Evolutionary conservation across 2,888 invertebrate species (phyloP).

Genomic region (Steinernema scapterisci): DNA sequence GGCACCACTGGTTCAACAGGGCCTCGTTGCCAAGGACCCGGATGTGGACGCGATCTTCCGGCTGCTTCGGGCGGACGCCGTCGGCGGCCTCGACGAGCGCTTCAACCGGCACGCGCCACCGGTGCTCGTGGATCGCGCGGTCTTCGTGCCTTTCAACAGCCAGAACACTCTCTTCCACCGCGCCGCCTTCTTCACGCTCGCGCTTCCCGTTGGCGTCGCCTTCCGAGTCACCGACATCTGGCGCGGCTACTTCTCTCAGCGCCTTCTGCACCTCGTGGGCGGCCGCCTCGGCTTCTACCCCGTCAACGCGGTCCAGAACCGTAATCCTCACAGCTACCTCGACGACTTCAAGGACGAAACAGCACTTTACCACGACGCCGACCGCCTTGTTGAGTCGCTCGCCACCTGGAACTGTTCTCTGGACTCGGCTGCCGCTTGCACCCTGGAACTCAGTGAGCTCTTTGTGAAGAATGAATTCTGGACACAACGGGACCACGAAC

Average conservation of each 20-base stretch:
- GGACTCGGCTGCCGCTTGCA: no score
- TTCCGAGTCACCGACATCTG: constrained; percentile 61
- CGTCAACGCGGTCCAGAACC: constrained; percentile 42
- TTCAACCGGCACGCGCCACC: constrained; percentile 59
- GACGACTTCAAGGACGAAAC: constrained; percentile 52
- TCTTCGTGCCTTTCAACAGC: constrained; percentile 58
- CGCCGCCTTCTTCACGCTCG: constrained; percentile 59
- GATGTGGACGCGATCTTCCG: constrained; percentile 64
- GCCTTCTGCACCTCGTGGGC: constrained; percentile 54
- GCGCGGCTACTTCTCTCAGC: constrained; percentile 60
- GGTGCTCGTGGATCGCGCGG: constrained; percentile 50
- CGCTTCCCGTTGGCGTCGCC: constrained; percentile 53
- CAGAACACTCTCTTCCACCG: constrained; percentile 62
- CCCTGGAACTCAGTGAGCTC: not conserved
- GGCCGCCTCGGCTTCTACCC: constrained; percentile 49
- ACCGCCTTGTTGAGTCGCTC: not conserved
- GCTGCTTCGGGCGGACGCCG: constrained; percentile 49
- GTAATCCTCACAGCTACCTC: constrained; percentile 52
- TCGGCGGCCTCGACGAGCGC: constrained; percentile 43
- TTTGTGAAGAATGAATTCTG: no score
- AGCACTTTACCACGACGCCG: constrained; percentile 50
- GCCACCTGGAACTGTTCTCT: not conserved
- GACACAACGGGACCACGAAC: no score
- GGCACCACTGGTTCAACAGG: constrained; percentile 59
- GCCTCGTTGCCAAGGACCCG: constrained; percentile 62